Conservation (phyloP, 2,888 invertebrate species). For the Quadroppia sp. region DNA sequence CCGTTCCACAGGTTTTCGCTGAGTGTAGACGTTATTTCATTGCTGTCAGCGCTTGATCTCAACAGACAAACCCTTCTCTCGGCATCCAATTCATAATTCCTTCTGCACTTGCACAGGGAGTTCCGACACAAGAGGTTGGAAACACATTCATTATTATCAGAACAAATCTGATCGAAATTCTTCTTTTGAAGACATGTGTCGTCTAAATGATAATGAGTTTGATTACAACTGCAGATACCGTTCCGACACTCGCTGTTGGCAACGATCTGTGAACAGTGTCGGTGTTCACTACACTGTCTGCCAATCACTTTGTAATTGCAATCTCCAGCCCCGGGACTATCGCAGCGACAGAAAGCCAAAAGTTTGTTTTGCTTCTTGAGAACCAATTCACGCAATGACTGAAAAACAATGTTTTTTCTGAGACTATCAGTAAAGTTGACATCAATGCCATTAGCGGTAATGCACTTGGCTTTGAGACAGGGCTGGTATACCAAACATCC, state of each 20-base stretch:
- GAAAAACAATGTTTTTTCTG: neutral
- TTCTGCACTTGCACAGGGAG: constrained; percentile 14
- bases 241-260: neutral
- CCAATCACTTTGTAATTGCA: constrained; percentile 33
- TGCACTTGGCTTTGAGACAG: neutral
- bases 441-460: neutral
- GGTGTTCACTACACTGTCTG: neutral
- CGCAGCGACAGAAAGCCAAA: constrained; percentile 3
- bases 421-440: constrained; percentile 3
- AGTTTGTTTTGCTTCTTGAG: neutral
- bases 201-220: constrained; percentile 32
- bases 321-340: neutral
- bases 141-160: neutral
- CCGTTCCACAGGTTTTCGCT: neutral
- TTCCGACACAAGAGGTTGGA: constrained; percentile 11
- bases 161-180: constrained; percentile 23
- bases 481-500: constrained; percentile 9
- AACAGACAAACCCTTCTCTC: neutral
- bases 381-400: neutral
- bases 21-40: neutral
- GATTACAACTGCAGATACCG: constrained; percentile 12
- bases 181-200: constrained; percentile 31
- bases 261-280: neutral
- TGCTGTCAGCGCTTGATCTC: neutral
- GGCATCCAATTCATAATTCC: neutral